A percentile compares a stretch with the other conserved stretches of the same genome.
Evolutionary conservation across 1,140 invertebrate species (phyloP).

Genomic region (Atta colombica): DNA sequence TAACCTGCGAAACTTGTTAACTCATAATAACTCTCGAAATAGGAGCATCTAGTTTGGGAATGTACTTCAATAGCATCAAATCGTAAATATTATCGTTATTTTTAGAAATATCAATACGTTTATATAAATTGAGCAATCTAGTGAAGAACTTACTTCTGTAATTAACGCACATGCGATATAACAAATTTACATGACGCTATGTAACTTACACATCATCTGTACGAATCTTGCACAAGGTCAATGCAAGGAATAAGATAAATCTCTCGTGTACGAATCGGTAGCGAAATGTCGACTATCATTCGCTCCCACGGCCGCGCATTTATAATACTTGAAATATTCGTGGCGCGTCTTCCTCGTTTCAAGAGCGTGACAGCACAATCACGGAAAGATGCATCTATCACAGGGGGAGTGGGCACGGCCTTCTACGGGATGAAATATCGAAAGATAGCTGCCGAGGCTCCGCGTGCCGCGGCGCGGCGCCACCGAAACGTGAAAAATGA

Average conservation of each 20-base stretch:
- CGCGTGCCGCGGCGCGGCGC: slow-evolving; percentile 58
- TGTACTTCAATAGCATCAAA: not conserved
- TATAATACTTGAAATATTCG: slow-evolving; percentile 51
- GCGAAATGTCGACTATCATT: slow-evolving; percentile 38
- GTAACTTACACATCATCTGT: not conserved
- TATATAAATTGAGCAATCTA: not conserved
- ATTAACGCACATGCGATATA: not conserved
- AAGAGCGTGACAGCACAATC: slow-evolving; percentile 56
- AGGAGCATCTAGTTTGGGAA: slow-evolving; percentile 27
- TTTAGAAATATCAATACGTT: not conserved
- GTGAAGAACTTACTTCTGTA: not conserved
- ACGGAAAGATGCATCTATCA: slow-evolving; percentile 68
- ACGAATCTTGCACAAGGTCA: slow-evolving; percentile 3
- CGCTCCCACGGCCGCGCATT: slow-evolving; percentile 7
- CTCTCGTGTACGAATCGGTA: slow-evolving; percentile 9
- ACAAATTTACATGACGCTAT: not conserved
- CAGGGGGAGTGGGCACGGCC: slow-evolving; percentile 15
- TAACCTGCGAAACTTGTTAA: slow-evolving; percentile 64
- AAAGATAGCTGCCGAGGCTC: slow-evolving; percentile 66
- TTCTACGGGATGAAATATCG: slow-evolving; percentile 74
- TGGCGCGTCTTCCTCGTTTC: slow-evolving; percentile 20
- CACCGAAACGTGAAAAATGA: slow-evolving; percentile 79
- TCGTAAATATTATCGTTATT: slow-evolving; percentile 9
- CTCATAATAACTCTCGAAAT: slow-evolving; percentile 76
- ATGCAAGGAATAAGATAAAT: slow-evolving; percentile 15